Conservation (phyloP, 2,888 invertebrate species). For the Barypeithes pellucidus region DNA sequence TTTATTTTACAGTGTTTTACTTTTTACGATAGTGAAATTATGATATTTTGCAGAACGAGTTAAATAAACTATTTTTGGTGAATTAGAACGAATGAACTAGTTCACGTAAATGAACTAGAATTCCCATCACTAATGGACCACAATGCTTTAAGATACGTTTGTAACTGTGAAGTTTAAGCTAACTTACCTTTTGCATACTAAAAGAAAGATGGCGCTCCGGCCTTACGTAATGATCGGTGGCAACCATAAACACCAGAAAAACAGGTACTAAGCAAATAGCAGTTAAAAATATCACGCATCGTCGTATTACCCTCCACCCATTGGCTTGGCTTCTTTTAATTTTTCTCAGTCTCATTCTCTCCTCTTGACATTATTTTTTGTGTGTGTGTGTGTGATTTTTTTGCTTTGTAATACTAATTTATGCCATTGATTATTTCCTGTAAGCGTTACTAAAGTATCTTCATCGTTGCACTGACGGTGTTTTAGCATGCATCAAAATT, state of each 20-base stretch:
- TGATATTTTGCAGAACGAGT: too few relatives aligned
- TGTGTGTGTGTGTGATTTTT: conserved; percentile 5
- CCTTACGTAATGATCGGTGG: conserved; percentile 73
- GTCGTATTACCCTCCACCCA: conserved; percentile 70
- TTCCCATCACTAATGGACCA: too few relatives aligned
- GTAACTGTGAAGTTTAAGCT: conserved; percentile 35
- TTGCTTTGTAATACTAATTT: conserved; percentile 9
- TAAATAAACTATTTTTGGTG: too few relatives aligned
- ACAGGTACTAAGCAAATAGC: conserved; percentile 76
- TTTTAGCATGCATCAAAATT: conserved; percentile 4
- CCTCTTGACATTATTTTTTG: conserved; percentile 42
- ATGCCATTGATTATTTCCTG: conserved; percentile 16
- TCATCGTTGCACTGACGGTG: background rate
- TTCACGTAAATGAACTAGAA: too few relatives aligned
- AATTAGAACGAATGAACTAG: too few relatives aligned
- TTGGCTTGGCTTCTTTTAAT: conserved; percentile 68
- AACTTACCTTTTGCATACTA: conserved; percentile 71
- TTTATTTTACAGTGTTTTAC: too few relatives aligned
- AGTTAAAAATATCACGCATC: conserved; percentile 76
- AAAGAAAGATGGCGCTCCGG: conserved; percentile 65
- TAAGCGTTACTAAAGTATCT: background rate
- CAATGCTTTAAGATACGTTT: too few relatives aligned
- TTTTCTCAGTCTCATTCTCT: conserved; percentile 68
- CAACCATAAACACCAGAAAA: conserved; percentile 76
- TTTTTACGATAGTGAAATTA: too few relatives aligned